Conservation (phyloP, 2,797 vertebrate species). For the Dermochelys coriacea region DNA sequence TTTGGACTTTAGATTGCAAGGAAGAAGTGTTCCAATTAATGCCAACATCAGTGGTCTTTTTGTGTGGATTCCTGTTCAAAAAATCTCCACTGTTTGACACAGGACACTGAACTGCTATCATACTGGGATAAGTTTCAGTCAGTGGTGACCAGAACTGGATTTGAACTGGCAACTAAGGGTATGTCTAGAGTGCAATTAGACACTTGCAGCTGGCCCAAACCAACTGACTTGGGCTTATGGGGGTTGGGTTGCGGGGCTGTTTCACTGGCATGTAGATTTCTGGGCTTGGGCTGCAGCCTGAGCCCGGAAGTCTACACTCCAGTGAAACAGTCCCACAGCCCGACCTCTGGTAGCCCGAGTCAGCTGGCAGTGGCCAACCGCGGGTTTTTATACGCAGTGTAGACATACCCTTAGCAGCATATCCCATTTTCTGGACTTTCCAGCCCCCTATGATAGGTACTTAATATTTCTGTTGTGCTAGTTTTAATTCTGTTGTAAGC, state of each 20-base stretch:
- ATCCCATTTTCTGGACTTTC: background rate
- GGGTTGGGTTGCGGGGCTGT: background rate
- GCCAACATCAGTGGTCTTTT: accelerated
- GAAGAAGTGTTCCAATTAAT: background rate
- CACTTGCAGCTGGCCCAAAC: background rate
- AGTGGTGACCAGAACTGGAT: accelerated
- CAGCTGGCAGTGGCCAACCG: background rate
- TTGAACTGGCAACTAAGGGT: background rate
- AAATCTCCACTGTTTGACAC: background rate
- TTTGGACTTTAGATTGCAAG: background rate
- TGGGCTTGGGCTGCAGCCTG: background rate
- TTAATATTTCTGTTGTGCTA: background rate
- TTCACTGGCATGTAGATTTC: background rate
- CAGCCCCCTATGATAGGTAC: background rate
- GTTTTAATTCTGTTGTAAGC: background rate
- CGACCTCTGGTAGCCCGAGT: background rate
- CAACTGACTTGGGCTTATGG: background rate
- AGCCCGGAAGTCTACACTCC: too few relatives aligned
- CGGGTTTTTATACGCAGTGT: background rate
- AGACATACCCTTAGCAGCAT: background rate
- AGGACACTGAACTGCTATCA: background rate
- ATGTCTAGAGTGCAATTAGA: background rate
- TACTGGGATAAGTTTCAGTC: background rate
- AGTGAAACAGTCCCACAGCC: too few relatives aligned
- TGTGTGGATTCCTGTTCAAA: background rate